Percentiles rank a stretch among this genome's conserved stretches.
Conservation (phyloP, 2,888 invertebrate genomes). For the Gisinianus flammeolus region DNA sequence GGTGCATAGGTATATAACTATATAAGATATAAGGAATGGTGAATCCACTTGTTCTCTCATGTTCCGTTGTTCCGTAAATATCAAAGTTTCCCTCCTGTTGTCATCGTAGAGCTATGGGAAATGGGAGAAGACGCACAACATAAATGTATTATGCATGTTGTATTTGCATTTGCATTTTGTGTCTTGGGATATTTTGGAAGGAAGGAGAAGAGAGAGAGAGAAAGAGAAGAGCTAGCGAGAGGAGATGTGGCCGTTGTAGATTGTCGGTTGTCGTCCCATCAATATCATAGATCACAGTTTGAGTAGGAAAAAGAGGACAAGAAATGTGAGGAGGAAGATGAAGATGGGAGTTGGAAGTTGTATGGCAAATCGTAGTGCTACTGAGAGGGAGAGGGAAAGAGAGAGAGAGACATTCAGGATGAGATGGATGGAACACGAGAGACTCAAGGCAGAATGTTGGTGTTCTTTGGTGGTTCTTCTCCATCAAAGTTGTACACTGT, state of each 20-base stretch:
- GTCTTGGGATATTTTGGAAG: background rate
- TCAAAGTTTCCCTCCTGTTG: slow-evolving; percentile 27
- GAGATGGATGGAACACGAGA: background rate
- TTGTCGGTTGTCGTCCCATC: no score
- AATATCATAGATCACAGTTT: slow-evolving; percentile 15
- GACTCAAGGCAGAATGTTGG: background rate
- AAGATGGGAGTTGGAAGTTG: no score
- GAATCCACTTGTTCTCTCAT: slow-evolving; percentile 21
- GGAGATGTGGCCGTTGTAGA: background rate
- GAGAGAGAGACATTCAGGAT: background rate
- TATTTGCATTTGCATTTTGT: slow-evolving; percentile 10
- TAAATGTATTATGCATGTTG: slow-evolving; percentile 16
- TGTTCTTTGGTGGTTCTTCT: background rate
- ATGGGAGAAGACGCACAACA: background rate
- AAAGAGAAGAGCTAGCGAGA: background rate
- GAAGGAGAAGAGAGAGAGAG: background rate
- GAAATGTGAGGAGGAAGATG: no score
- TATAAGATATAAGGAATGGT: background rate
- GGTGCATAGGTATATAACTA: no score
- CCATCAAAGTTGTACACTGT: background rate
- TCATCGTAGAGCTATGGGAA: background rate
- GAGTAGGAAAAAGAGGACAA: background rate
- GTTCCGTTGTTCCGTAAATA: slow-evolving; percentile 14
- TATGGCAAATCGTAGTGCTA: no score
- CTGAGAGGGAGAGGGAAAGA: background rate